phyloP scores from a whole-genome alignment of 2,888 invertebrate genomes.

The Cecidostiba fungosa region DNA sequence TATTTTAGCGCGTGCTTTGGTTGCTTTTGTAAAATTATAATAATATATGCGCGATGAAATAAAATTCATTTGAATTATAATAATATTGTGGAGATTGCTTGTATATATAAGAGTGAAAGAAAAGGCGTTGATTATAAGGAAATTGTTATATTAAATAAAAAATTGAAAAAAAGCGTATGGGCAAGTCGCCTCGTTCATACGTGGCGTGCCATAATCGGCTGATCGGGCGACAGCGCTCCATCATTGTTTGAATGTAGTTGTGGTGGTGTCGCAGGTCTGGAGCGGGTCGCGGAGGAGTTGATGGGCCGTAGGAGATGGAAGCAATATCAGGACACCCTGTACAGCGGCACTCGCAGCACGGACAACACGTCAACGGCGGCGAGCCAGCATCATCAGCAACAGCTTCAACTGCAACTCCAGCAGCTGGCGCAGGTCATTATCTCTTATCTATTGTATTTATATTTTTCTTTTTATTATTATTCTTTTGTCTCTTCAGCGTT shows the following conservation, averaged over 20 bases:
- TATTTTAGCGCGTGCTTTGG: too few relatives aligned
- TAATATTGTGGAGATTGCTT: too few relatives aligned
- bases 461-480: background rate
- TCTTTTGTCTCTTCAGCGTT: background rate
- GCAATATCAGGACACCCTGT: conserved; percentile 91
- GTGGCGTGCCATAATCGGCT: conserved; percentile 43
- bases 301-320: conserved; percentile 98
- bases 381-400: conserved; percentile 61
- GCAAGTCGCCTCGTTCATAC: background rate
- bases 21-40: too few relatives aligned
- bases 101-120: background rate
- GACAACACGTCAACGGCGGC: conserved; percentile 71
- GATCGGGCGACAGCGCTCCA: conserved; percentile 67
- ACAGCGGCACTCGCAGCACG: conserved; percentile 80
- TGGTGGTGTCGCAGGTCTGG: conserved; percentile 88
- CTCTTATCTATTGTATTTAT: background rate
- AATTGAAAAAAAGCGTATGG: background rate
- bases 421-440: conserved; percentile 57
- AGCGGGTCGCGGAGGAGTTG: conserved; percentile 98
- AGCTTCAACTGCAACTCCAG: conserved; percentile 63
- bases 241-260: conserved; percentile 78
- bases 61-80: too few relatives aligned
- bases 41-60: too few relatives aligned
- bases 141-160: background rate
- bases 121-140: background rate